Evolutionary conservation across 2,888 invertebrate species (phyloP), one percentile per base, ranked within the genome.

Genomic region (Salpingus planirostris): DNA sequence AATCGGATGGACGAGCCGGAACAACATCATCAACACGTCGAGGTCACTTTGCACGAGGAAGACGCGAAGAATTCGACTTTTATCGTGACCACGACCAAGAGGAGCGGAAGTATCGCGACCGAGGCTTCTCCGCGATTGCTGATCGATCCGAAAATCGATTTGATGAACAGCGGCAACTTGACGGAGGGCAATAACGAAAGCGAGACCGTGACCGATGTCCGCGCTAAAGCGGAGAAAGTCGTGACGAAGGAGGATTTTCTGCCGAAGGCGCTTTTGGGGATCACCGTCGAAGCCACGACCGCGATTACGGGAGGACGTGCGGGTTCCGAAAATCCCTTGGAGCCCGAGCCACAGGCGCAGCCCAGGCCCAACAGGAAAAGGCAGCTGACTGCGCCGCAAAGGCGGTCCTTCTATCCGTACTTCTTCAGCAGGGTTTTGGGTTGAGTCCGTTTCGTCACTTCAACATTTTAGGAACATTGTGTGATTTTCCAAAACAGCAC

Each of bases 341-440:
- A 56, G 27, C 43, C 54, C 2, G 55, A 58, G 41, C 59, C 59
- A 14, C 50, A 57, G 32, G 43, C 46, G 6, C 52, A 48, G 36
- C 59, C 62, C 15, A 60, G 64, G 40, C 68, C 69, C 2, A 70
- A 69, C 47, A 52, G 70, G 27, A 66, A 69, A 31, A 57, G 70
- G 14, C 62, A 65, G 37, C 54, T 70, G 14, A 64, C 66, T 15
- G 60, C 65, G 38, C 65, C 69, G 4, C 66, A 69, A 37, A 62
- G 66, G 33, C 64, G 66, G 41, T 64, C 68, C n/a, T 69, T 69
- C 44, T 71, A 71, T 49, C 70, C 71, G 12, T 70, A 70, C 43
- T 70, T 70, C 43, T 66, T 71, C 45, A 70, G 70, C 50, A 58
- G 71, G 46, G 69, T 71, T 38, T 52, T 71, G 36, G 71, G 71